Base-by-base conservation (phyloP, 2,113 vertebrate species). In the Rhynchomys soricoides region DNA sequence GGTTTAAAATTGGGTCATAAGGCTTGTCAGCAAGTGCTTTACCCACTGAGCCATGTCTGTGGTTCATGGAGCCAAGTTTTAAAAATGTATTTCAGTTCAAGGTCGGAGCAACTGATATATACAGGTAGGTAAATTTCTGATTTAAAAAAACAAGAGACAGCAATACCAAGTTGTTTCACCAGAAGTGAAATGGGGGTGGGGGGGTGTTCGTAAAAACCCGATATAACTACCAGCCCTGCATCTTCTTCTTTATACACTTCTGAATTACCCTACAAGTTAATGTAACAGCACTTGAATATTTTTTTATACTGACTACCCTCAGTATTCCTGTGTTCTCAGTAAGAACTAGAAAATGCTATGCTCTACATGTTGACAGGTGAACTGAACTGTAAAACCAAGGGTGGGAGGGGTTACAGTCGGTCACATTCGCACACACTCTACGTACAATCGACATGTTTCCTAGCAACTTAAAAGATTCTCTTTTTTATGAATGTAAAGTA, bases 251-350 rank as follows among this genome's bases (percentile, higher is more conserved):
- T 82, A 89, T 26, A 85, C 48, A 94, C 64, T 79, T 88, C 62
- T 86, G 9, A 79, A 24, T 52, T 37, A 62, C 37, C 26, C 29
- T 73, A n/a, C 6, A 85, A 22, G 48, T 52, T 92, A 82, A 15
- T 40, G 15, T 82, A 59, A n/a, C 3, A 89, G 24, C 45, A 91
- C 74, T 89, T 81, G 77, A 74, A 48, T 92, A 1, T 59, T 74
- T 59, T 93, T 90, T 91, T 90, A 93, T 70, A 57, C n/a, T n/a
- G n/a, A n/a, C n/a, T 50, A 70, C 24, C n/a, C 70, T 96, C 4
- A 82, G n/a, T 52, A 86, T 90, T 90, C 19, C 43, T 87, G 66
- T 85, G 10, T 89, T 88, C 93, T 75, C 78, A 43, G n/a, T 43
- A 79, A 86, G 90, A 93, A 55, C 37, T 93, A 37, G 43, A 85